A percentile compares a stretch with the other conserved stretches of the same genome.
phyloP scores from a whole-genome alignment of 2,113 vertebrate genomes.

The Caranx melampygus region DNA sequence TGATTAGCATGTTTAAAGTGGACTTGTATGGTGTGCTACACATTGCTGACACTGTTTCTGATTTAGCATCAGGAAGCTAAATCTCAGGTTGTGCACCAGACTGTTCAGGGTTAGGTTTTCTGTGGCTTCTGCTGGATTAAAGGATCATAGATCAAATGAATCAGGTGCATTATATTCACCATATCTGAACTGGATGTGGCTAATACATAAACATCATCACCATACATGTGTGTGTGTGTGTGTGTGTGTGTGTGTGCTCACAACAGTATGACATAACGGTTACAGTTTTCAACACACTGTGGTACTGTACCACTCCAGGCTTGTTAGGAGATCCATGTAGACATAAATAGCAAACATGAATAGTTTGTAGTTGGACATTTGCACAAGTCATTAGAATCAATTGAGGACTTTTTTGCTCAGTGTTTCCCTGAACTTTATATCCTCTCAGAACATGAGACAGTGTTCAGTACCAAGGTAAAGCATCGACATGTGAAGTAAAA shows the following conservation, averaged over 20 bases:
- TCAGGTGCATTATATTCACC: neutral
- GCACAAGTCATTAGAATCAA: neutral
- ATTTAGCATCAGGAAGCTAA: neutral
- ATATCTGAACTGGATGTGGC: neutral
- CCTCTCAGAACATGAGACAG: neutral
- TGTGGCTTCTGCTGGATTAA: neutral
- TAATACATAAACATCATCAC: constrained; percentile 20
- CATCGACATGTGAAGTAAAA: neutral
- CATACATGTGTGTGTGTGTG: neutral
- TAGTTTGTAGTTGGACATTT: neutral
- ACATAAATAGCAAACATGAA: neutral
- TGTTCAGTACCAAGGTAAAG: neutral
- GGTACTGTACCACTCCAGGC: neutral
- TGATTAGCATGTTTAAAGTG: neutral
- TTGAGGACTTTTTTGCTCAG: neutral
- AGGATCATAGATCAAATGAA: neutral
- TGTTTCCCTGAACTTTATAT: neutral
- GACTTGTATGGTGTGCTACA: neutral
- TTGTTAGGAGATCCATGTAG: no score
- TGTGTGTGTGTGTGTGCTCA: neutral
- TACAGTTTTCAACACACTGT: neutral
- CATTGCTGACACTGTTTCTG: neutral
- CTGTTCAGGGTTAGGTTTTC: neutral
- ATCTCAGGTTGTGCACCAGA: neutral
- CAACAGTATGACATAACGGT: neutral